These are phyloP conservation scores for Heliconius charithonia DNA, from an alignment of 2,888 invertebrate species.

Conservation along the genomic window DNA sequence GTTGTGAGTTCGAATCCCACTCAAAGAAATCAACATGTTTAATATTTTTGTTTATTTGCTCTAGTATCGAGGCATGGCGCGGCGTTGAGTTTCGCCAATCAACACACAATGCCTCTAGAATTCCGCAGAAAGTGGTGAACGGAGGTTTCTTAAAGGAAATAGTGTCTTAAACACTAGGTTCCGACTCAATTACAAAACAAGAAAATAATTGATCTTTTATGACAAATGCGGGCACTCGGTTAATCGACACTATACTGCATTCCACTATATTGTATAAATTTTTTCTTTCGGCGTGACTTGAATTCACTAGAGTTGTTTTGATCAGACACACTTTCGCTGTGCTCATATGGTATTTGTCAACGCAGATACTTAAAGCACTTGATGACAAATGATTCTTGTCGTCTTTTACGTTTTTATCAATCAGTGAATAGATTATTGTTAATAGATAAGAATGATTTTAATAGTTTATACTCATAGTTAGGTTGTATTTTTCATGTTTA, in stretches of 20 bases:
- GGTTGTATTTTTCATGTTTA: no score
- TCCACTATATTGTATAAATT: no score
- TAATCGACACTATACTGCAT: background rate
- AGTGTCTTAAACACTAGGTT: background rate
- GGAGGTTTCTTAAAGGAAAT: background rate
- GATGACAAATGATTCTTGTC: background rate
- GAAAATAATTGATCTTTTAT: background rate
- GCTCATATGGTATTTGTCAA: background rate
- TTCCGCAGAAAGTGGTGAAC: background rate
- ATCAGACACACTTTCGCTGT: background rate
- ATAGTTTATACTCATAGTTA: no score
- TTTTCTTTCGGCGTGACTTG: no score
- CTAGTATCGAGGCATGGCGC: background rate
- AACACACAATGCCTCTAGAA: background rate
- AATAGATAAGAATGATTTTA: background rate
- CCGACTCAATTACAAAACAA: no score
- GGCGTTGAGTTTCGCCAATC: no score
- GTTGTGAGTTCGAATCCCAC: background rate
- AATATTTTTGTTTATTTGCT: background rate
- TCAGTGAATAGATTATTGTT: background rate
- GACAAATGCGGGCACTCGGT: background rate
- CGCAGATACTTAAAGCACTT: background rate
- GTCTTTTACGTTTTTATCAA: slow-evolving; percentile 5
- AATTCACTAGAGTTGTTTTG: background rate
- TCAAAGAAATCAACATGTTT: background rate